Evolutionary conservation across 2,797 vertebrate genomes (phyloP).

Genomic region (Muraenolepis orangiensis): DNA sequence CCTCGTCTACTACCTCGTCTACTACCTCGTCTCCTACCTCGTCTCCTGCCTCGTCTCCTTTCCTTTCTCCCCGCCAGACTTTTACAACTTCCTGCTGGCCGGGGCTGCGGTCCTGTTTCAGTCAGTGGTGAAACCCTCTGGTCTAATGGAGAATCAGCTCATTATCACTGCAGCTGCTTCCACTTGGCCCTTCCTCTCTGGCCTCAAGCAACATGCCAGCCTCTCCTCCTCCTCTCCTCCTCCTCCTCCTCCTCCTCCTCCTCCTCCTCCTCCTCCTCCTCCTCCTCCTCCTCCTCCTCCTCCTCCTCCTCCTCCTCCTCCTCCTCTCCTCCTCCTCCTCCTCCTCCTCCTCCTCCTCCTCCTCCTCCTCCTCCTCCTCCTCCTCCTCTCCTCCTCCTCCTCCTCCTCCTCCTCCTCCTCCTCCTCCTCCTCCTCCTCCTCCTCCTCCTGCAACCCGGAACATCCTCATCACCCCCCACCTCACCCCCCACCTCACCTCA

Average conservation of each 20-base stretch:
- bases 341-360: too few species aligned
- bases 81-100: conserved; percentile 83
- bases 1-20: conserved; percentile 47
- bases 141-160: conserved; percentile 92
- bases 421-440: too few species aligned
- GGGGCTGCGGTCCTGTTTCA: conserved; percentile 82
- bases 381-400: too few species aligned
- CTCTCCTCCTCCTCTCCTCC: conserved; percentile 73
- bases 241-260: conserved; percentile 37
- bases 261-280: not conserved
- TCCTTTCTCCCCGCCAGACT: conserved; percentile 58
- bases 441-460: too few species aligned
- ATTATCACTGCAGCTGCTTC: conserved; percentile 91
- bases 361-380: too few species aligned
- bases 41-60: not conserved
- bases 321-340: too few species aligned
- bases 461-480: too few species aligned
- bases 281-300: conserved; percentile 26
- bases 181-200: conserved; percentile 87
- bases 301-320: conserved; percentile 27
- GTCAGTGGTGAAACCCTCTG: conserved; percentile 86
- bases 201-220: conserved; percentile 87
- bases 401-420: too few species aligned
- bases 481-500: too few species aligned
- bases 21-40: conserved; percentile 37